Evolutionary conservation across 2,888 invertebrate genomes (phyloP), one percentile per base, ranked within the genome.

Genomic region (Thymelicus acteon): DNA sequence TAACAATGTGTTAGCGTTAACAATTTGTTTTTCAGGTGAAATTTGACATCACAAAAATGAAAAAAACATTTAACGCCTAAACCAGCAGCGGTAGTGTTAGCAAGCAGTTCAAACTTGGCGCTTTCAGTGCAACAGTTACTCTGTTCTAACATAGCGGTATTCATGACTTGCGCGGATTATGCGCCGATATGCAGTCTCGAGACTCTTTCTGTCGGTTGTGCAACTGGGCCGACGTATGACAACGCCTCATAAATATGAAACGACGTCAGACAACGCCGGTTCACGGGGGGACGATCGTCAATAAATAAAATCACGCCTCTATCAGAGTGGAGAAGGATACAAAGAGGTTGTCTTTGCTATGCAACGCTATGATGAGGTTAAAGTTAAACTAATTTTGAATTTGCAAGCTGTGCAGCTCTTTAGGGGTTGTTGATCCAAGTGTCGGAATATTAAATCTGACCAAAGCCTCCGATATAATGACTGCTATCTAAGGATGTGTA

Each of bases 221-320:
- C 67, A 60, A 60, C 58, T 57, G 47, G 66, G 60, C 60, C 60
- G 37, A 47, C 39, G 54, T 24, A 54, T 57, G 67, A 54, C 60
- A 44, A 60, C 60, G 60, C 7, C 67, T 67, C 67, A 67, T 67
- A 67, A 67, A 67, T 67, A 67, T 67, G 67, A 60, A 67, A 47
- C 13, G 10, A 54, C 24, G 54, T 24, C 15, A 24, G 5, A 19
- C 24, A 8, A 24, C 49, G 60, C 13, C 19, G 7, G 63, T 63
- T 63, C 39, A 63, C 10, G 47, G 52, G 15, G 49, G 12, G 52
- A 54, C 24, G 6, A 37, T 2, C 19, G n/a, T 48, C 44, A 12
- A 61, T 61, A 61, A 47, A 61, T 47, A 60, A 60, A 40, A 60
- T 60, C n/a, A 40, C 44, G 19, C 54, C 54, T 8, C 24, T 19